phyloP scores from a whole-genome alignment of 2,797 vertebrate species.

The Mergus octosetaceus region DNA sequence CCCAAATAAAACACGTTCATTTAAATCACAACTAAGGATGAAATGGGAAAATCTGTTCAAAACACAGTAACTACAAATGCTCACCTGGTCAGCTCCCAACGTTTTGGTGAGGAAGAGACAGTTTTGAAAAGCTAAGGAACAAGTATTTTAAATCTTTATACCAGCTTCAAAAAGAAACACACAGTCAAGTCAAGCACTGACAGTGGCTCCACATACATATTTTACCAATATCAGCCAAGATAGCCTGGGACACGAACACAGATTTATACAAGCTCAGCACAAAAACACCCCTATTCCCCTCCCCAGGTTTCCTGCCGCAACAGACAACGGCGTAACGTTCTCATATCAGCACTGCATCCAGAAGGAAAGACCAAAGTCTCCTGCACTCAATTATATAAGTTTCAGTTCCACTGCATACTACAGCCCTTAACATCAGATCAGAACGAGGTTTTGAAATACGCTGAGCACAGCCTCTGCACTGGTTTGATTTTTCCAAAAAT shows the following conservation, averaged over 20 bases:
- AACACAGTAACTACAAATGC: not conserved
- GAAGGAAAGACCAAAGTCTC: not conserved
- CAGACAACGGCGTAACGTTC: not conserved
- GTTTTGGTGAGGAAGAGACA: not conserved
- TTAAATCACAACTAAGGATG: not conserved
- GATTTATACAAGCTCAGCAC: not conserved
- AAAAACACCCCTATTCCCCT: not conserved
- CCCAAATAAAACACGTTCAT: not conserved
- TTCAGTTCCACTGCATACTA: not conserved
- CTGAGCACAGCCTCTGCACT: not conserved
- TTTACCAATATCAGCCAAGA: not conserved
- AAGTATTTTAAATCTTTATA: not conserved
- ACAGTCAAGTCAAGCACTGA: not conserved
- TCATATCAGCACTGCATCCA: not conserved
- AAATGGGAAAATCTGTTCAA: not conserved
- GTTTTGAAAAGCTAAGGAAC: not conserved
- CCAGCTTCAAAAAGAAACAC: not conserved
- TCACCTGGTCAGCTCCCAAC: not conserved
- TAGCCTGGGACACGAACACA: not conserved
- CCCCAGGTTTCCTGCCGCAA: not conserved
- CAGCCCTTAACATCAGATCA: not conserved
- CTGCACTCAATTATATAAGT: not conserved
- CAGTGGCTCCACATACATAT: not conserved
- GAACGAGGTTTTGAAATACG: not conserved
- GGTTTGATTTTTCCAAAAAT: not conserved